Conservation (phyloP, 2,113 vertebrate genomes). For the Antechinus stuartii region DNA sequence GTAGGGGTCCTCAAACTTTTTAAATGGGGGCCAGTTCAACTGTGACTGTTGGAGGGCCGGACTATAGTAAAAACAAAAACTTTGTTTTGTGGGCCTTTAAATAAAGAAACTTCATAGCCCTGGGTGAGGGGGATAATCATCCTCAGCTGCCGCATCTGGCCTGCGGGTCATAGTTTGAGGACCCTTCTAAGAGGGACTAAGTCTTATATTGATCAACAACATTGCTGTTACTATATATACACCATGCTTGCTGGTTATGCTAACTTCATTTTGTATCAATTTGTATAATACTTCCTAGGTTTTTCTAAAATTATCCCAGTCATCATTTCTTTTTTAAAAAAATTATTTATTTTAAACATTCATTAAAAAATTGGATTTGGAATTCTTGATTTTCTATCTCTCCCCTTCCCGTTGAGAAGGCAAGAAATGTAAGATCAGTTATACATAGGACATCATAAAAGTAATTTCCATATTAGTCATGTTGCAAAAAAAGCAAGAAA, state of each 20-base stretch:
- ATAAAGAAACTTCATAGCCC: too few relatives aligned
- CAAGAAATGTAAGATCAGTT: neutral
- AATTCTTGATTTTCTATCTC: neutral
- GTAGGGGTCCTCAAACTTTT: too few relatives aligned
- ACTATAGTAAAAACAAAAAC: too few relatives aligned
- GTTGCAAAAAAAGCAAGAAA: neutral
- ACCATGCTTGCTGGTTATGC: neutral
- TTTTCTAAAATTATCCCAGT: neutral
- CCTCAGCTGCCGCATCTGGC: too few relatives aligned
- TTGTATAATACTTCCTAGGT: neutral
- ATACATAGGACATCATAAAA: neutral
- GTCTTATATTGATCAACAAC: neutral
- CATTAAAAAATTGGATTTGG: neutral
- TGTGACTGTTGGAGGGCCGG: too few relatives aligned
- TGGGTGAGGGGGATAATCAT: too few relatives aligned
- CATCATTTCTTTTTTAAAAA: neutral
- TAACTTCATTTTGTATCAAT: neutral
- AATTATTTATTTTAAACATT: neutral
- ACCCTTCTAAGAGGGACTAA: too few relatives aligned
- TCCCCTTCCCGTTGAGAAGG: neutral
- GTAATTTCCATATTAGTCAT: too few relatives aligned
- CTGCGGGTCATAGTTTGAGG: too few relatives aligned
- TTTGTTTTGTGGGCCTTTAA: too few relatives aligned
- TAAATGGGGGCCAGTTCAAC: too few relatives aligned
- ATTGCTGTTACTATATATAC: neutral